Evolutionary conservation across 2,888 invertebrate species (phyloP), one percentile per base, ranked within the genome.

Genomic region (Elmis aenea): DNA sequence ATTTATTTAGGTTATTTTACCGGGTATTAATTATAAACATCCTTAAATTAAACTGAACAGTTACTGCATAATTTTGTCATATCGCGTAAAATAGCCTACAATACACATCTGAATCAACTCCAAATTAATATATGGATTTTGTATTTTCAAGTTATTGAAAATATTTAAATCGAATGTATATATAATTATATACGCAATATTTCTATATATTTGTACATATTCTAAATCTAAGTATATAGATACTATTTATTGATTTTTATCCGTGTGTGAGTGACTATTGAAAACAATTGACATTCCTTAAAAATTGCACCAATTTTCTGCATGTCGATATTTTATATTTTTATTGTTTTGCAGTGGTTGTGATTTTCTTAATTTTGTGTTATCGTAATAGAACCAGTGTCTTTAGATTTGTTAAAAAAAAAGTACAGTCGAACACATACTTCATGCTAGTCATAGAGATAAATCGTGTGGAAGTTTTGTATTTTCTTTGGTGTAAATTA

Each of bases 391-490:
- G n/a, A n/a, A n/a, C n/a, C n/a, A n/a, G n/a, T n/a, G n/a, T n/a
- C n/a, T n/a, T n/a, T n/a, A n/a, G n/a, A n/a, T n/a, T n/a, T n/a
- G n/a, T n/a, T n/a, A n/a, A n/a, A n/a, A n/a, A n/a, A n/a, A n/a
- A n/a, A n/a, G n/a, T n/a, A n/a, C n/a, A n/a, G n/a, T n/a, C n/a
- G n/a, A n/a, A n/a, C n/a, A n/a, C n/a, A n/a, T n/a, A n/a, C n/a
- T n/a, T n/a, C 57, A 57, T 53, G 60, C 67, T 67, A 67, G 67
- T 67, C 67, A 67, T 64, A 57, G 56, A 61, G 61, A 52, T 53
- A 39, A 38, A 43, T 51, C 45, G 60, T 58, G 57, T 58, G 59
- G 53, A 57, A 55, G 50, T 48, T 52, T 54, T 50, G 48, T 54
- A 47, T 47, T 49, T 48, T 45, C 53, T 49, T 52, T 58, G 60